Evolutionary conservation across 2,113 vertebrate genomes (phyloP), one percentile per base, ranked within the genome.

Genomic region (Microcebus tavaratra): DNA sequence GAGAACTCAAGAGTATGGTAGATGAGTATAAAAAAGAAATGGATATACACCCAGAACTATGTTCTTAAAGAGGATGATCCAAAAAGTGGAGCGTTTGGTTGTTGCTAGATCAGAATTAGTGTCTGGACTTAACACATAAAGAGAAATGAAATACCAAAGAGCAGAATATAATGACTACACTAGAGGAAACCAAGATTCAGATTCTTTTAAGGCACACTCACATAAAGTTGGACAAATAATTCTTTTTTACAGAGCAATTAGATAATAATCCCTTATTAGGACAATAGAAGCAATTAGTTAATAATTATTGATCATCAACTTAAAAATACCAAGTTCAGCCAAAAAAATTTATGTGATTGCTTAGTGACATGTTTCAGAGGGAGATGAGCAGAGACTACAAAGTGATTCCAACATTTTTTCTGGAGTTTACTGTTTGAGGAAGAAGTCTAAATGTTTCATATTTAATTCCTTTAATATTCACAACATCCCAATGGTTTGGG

Each of bases 321-420:
- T n/a, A 23, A 3, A 50, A 5, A 3, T 20, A 3, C 3, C 23
- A 57, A 8, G 48, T 67, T 39, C 4, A 73, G 20, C 10, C 2
- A 13, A 31, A 90, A 29, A 13, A 31, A 3, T 57, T 6, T 6
- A 18, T 21, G 21, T 39, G 20, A 29, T 68, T 76, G 45, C 17
- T 92, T 6, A 63, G 42, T 61, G 42, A 82, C 20, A 29, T 61
- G 21, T 61, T 59, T 93, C 11, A 31, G 4, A 55, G 17, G 76
- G 27, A n/a, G 23, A 88, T 5, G 8, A 55, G 0, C 20, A 29
- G 15, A 36, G 5, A 1, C 76, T 39, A 61, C 13, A 84, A 0
- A 48, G 21, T 39, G 20, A 80, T 48, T 85, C 61, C 25, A 48
- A 83, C 27, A 87, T 67, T 17, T 45, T 45, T 45, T n/a, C 25